Evolutionary conservation across 2,797 vertebrate genomes (phyloP), one percentile per base, ranked within the genome.

Genomic region (Anolis apletophallus): DNA sequence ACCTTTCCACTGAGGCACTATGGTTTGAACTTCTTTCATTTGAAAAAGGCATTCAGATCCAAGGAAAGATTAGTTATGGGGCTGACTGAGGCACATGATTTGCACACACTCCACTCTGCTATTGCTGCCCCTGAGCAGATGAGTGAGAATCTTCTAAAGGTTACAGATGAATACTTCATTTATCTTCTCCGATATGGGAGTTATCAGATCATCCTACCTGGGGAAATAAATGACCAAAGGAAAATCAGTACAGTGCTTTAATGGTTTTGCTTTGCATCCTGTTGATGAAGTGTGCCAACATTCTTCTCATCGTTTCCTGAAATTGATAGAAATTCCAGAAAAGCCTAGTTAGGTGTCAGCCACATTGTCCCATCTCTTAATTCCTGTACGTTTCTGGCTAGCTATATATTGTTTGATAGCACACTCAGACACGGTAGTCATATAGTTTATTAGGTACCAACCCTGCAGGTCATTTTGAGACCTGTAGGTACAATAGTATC

Each of bases 141-240:
- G 57, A 80, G 75, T 80, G 69, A 84, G 46, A 26, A 32, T 87
- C 55, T 79, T 79, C 32, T 72, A 59, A 52, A 79, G 81, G 76
- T 32, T 83, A 87, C 67, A 87, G 46, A 87, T 85, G 88, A 64
- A 89, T 90, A 90, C 91, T 90, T 91, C 93, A 88, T 92, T 93
- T 92, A 92, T 89, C 52, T 89, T 83, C 93, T 88, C 55, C 80
- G 80, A 79, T 90, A 89, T 91, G 93, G 91, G 93, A 46, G 81
- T 90, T 92, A 90, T 88, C 13, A 84, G 80, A 75, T 87, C 69
- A 85, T 69, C 91, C 93, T 91, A 80, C 85, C 84, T 81, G 29
- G 0, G 91, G 92, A 89, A 93, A 40, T 86, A 94, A 94, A 92
- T 89, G 93, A 95, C 93, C 94, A 94, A 94, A 94, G 85, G 94